phyloP scores from a whole-genome alignment of 1,140 invertebrate species.

The Caerostris darwini region DNA sequence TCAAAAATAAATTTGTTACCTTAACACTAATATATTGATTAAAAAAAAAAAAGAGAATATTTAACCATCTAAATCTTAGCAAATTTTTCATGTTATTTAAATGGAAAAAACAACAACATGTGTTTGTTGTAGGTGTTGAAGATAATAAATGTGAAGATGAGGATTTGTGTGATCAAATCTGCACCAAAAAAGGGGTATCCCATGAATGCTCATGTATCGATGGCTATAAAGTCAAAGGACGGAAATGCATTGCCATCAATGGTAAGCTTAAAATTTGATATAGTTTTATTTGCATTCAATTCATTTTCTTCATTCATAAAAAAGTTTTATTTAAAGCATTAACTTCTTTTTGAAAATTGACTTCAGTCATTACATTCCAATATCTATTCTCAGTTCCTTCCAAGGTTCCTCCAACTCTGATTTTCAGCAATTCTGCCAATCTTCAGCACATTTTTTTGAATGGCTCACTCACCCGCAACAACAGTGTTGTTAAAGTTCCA shows the following conservation, averaged over 20 bases:
- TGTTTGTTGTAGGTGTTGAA: slow-evolving; percentile 68
- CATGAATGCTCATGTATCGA: slow-evolving; percentile 89
- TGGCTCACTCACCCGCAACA: slow-evolving; percentile 82
- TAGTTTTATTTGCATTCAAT: neutral
- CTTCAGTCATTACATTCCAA: neutral
- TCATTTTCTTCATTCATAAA: no score
- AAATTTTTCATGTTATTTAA: no score
- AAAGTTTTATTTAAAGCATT: no score
- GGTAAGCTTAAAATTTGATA: slow-evolving; percentile 83
- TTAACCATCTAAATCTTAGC: no score
- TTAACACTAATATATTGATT: no score
- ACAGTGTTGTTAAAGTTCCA: slow-evolving; percentile 77
- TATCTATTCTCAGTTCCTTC: slow-evolving; percentile 83
- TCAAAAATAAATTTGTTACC: no score
- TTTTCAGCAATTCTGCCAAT: slow-evolving; percentile 84
- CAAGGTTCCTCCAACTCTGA: slow-evolving; percentile 83
- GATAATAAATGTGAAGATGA: slow-evolving; percentile 88
- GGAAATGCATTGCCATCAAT: slow-evolving; percentile 83
- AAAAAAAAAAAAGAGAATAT: no score
- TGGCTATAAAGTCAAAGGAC: slow-evolving; percentile 85
- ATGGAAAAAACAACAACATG: neutral
- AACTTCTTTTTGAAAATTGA: neutral
- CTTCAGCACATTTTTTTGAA: slow-evolving; percentile 84
- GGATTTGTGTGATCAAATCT: slow-evolving; percentile 90
- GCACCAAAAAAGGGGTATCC: slow-evolving; percentile 87